Conservation (phyloP, 2,888 invertebrate species). For the Sericinus montela region DNA sequence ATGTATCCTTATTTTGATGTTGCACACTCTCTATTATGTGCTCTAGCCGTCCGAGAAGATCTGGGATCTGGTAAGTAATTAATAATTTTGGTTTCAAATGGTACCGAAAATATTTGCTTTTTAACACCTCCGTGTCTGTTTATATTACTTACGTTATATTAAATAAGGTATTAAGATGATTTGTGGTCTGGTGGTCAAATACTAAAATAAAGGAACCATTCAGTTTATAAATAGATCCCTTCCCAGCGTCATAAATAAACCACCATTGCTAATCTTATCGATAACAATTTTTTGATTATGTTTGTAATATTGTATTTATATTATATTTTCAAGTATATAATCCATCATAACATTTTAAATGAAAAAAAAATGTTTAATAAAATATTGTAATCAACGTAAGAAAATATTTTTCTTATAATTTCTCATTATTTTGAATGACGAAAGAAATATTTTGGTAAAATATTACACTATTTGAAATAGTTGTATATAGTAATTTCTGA, state of each 20-base stretch:
- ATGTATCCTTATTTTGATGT: slow-evolving; percentile 99
- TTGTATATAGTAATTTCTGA: too few species aligned
- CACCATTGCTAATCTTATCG: slow-evolving; percentile 14
- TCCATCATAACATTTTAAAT: background rate
- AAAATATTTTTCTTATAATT: too few species aligned
- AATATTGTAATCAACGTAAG: too few species aligned
- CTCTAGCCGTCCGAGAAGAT: slow-evolving; percentile 96
- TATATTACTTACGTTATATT: background rate
- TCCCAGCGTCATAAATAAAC: slow-evolving; percentile 42
- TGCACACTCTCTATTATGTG: slow-evolving; percentile 96
- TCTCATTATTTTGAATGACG: too few species aligned
- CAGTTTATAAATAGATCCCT: slow-evolving; percentile 64
- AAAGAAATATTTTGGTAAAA: too few species aligned
- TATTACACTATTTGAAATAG: too few species aligned
- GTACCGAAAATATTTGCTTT: slow-evolving; percentile 35
- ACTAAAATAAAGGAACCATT: slow-evolving; percentile 63
- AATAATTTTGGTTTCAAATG: slow-evolving; percentile 38
- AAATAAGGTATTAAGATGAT: background rate
- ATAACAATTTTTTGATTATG: slow-evolving; percentile 1
- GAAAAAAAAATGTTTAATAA: too few species aligned
- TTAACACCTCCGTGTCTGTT: slow-evolving; percentile 43
- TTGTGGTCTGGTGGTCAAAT: slow-evolving; percentile 36
- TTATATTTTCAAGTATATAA: background rate
- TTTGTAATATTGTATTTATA: background rate
- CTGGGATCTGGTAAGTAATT: slow-evolving; percentile 88